Evolutionary conservation across 2,888 invertebrate species (phyloP).

Genomic region (Caenorhabditis sp.): DNA sequence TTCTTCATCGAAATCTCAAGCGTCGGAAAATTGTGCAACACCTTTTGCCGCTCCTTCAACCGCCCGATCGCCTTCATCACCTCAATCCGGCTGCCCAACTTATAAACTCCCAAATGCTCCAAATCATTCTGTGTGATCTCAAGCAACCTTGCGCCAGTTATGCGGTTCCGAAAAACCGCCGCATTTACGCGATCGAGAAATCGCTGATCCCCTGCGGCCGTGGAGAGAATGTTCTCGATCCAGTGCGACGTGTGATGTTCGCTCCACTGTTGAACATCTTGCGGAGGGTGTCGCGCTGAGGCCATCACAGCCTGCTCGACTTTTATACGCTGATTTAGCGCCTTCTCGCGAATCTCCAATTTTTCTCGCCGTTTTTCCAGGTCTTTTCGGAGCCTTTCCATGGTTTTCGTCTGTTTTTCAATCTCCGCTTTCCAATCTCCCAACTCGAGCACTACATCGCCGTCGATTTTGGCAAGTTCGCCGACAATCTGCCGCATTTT

Average conservation of each 20-base stretch:
- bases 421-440: constrained; percentile 62
- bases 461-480: constrained; percentile 43
- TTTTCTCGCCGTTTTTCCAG: constrained; percentile 57
- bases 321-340: constrained; percentile 42
- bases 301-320: constrained; percentile 34
- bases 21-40: constrained; percentile 41
- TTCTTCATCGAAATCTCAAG: constrained; percentile 37
- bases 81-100: constrained; percentile 39
- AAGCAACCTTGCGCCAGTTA: constrained; percentile 57
- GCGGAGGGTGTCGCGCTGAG: constrained; percentile 37
- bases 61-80: constrained; percentile 37
- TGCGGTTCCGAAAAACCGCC: constrained; percentile 53
- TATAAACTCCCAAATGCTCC: constrained; percentile 53
- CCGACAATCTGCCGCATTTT: constrained; percentile 47
- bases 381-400: constrained; percentile 54
- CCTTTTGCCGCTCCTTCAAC: constrained; percentile 31
- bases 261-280: constrained; percentile 55
- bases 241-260: constrained; percentile 60
- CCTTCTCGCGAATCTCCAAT: constrained; percentile 53
- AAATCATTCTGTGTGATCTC: constrained; percentile 59
- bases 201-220: constrained; percentile 30
- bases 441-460: constrained; percentile 51
- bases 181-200: constrained; percentile 51
- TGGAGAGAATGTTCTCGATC: constrained; percentile 27
- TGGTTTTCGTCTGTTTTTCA: constrained; percentile 47